These are phyloP conservation scores for Trachurus trachurus DNA, from an alignment of 2,797 vertebrate species.

Conservation along the genomic window DNA sequence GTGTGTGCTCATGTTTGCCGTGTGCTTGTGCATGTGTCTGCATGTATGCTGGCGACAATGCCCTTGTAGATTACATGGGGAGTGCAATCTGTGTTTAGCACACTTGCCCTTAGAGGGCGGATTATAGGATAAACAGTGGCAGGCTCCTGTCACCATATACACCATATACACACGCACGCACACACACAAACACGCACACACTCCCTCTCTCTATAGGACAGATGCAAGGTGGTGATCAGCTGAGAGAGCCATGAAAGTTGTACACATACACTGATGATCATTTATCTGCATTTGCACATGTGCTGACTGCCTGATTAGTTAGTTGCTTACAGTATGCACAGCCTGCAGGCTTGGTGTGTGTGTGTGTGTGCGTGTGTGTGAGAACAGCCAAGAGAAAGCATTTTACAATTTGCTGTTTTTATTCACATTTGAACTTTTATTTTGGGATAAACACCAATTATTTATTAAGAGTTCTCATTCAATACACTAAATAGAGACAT, in stretches of 20 bases:
- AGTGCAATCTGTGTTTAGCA: slow-evolving; percentile 83
- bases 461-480: slow-evolving; percentile 3
- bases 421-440: slow-evolving; percentile 38
- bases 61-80: slow-evolving; percentile 82
- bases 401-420: slow-evolving; percentile 23
- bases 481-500: not conserved
- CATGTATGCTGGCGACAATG: slow-evolving; percentile 72
- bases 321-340: slow-evolving; percentile 57
- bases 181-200: slow-evolving; percentile 20
- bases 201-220: slow-evolving; percentile 43
- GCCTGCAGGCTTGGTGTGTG: slow-evolving; percentile 32
- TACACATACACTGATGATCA: slow-evolving; percentile 41
- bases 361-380: slow-evolving; percentile 14
- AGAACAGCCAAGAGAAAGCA: slow-evolving; percentile 8
- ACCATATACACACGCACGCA: slow-evolving; percentile 24
- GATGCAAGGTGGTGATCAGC: slow-evolving; percentile 62
- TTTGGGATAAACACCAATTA: slow-evolving; percentile 12
- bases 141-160: slow-evolving; percentile 55
- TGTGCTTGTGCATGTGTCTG: slow-evolving; percentile 41
- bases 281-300: slow-evolving; percentile 80
- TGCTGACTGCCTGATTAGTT: slow-evolving; percentile 75
- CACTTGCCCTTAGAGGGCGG: slow-evolving; percentile 79
- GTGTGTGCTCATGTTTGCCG: slow-evolving; percentile 21
- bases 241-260: slow-evolving; percentile 51
- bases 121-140: slow-evolving; percentile 82